Percentiles rank a stretch among this genome's conserved stretches.
phyloP scores from a whole-genome alignment of 2,113 vertebrate genomes.

The Microtus montanus region DNA sequence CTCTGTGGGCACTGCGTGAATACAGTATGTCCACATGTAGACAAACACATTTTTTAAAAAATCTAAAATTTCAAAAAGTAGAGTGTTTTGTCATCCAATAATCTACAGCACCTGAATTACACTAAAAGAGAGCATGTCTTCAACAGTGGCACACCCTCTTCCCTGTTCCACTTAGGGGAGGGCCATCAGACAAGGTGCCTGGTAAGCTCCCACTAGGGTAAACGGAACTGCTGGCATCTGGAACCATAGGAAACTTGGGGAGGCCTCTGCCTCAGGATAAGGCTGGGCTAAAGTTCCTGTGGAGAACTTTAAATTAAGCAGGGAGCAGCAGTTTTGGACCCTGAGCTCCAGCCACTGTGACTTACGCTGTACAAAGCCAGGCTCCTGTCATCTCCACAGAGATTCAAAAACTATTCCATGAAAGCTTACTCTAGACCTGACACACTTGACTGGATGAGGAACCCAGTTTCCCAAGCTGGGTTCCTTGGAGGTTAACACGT shows the following conservation, averaged over 20 bases:
- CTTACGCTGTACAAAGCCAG: not conserved
- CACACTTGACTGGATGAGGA: not conserved
- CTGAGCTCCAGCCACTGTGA: not conserved
- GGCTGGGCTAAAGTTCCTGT: not conserved
- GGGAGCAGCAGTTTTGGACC: fast-evolving
- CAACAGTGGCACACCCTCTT: not conserved
- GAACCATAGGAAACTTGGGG: not conserved
- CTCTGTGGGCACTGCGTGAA: not conserved
- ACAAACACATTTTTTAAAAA: not conserved
- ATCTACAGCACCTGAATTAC: not conserved
- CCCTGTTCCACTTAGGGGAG: not conserved
- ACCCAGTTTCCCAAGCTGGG: not conserved
- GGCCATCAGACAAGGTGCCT: not conserved
- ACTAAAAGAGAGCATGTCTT: not conserved
- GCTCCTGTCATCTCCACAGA: not conserved
- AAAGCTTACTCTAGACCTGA: not conserved
- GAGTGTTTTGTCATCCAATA: not conserved
- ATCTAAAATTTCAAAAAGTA: not conserved
- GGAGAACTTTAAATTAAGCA: too few relatives aligned
- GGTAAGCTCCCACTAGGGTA: not conserved
- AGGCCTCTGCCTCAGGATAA: not conserved
- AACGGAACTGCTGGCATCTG: not conserved
- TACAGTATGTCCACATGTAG: not conserved
- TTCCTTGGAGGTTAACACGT: not conserved
- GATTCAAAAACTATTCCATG: not conserved